Evolutionary conservation across 2,888 invertebrate species (phyloP).

Genomic region (Nephrotoma appendiculata): DNA sequence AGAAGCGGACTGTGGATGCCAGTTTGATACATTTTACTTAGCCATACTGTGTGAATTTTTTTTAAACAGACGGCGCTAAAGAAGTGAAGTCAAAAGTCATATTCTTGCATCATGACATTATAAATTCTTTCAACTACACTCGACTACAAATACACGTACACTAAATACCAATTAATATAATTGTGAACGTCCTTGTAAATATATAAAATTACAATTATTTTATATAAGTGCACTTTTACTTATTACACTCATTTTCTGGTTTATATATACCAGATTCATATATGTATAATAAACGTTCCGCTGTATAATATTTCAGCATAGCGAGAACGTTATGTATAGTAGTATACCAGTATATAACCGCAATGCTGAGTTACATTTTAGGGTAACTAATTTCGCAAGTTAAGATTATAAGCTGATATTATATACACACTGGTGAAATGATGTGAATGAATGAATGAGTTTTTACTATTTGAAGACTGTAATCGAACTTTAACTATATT

Average conservation of each 20-base stretch:
- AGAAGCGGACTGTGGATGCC: not conserved
- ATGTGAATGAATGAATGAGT: no score
- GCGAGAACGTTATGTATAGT: not conserved
- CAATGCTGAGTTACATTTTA: no score
- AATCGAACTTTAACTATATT: no score
- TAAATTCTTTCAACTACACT: not conserved
- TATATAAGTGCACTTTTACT: conserved; percentile 2
- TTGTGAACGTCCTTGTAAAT: conserved; percentile 2
- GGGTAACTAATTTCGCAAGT: no score
- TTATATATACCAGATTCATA: not conserved
- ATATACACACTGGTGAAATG: no score
- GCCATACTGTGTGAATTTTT: not conserved
- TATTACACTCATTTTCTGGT: not conserved
- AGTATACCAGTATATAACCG: no score
- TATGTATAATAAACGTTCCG: not conserved
- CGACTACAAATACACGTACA: not conserved
- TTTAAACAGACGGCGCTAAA: not conserved
- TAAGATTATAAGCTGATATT: no score
- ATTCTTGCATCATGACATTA: not conserved
- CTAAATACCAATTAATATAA: not conserved
- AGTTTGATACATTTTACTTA: not conserved
- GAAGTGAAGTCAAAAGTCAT: not conserved
- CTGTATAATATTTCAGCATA: not conserved
- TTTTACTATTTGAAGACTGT: no score
- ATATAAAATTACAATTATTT: conserved; percentile 1